phyloP scores from a whole-genome alignment of 2,888 invertebrate species.

The Octodonta nipae region DNA sequence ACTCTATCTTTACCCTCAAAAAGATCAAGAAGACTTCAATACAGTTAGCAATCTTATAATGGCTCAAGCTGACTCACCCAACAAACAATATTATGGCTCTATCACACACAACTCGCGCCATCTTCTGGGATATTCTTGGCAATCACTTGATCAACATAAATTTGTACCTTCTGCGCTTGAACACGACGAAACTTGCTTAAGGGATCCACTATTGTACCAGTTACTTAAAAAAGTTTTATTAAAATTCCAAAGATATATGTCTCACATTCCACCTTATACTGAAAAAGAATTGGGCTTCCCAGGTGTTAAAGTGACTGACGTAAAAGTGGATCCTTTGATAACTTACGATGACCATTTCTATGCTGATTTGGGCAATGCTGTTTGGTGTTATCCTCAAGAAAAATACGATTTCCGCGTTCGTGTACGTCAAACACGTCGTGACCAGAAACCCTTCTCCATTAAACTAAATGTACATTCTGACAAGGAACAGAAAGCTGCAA shows the following conservation, averaged over 20 bases:
- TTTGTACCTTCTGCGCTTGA: constrained; percentile 51
- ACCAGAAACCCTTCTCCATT: constrained; percentile 54
- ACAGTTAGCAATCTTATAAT: constrained; percentile 52
- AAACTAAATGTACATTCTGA: constrained; percentile 47
- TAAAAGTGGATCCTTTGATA: constrained; percentile 49
- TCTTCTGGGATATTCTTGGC: constrained; percentile 40
- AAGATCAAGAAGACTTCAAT: constrained; percentile 45
- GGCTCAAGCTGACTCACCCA: constrained; percentile 48
- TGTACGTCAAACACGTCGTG: constrained; percentile 54
- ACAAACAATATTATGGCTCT: constrained; percentile 40
- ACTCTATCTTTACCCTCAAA: constrained; percentile 45
- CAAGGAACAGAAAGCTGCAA: constrained; percentile 41
- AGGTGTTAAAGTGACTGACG: constrained; percentile 46
- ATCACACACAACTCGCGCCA: constrained; percentile 40
- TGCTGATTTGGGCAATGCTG: constrained; percentile 45
- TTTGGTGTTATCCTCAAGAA: constrained; percentile 34
- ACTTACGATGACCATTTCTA: constrained; percentile 57
- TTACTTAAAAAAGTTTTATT: constrained; percentile 48
- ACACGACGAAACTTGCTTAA: constrained; percentile 42
- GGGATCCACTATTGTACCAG: constrained; percentile 41
- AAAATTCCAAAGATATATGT: constrained; percentile 47
- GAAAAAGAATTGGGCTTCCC: constrained; percentile 43
- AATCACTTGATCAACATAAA: constrained; percentile 29
- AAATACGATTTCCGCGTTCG: constrained; percentile 35
- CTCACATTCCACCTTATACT: constrained; percentile 46